Conservation (phyloP, 2,888 invertebrate genomes). For the Trachelus troglodyta region DNA sequence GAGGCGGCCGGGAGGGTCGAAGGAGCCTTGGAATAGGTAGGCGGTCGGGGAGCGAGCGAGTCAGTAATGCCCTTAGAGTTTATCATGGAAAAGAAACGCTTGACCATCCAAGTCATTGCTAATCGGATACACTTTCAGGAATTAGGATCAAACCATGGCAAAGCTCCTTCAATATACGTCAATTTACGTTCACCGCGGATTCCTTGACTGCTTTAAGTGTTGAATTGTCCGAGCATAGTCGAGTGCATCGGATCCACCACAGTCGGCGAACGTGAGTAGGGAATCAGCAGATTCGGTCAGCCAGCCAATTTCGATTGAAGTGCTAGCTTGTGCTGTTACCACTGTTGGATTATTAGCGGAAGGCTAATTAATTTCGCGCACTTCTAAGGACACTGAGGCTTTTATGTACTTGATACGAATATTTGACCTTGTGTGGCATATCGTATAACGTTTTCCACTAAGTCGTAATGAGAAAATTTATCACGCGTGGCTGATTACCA, state of each 20-base stretch:
- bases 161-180: constrained; percentile 37
- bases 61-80: constrained; percentile 26
- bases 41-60: not conserved
- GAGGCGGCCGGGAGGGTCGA: not conserved
- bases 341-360: not conserved
- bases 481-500: not conserved
- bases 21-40: not conserved
- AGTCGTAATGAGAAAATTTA: not conserved
- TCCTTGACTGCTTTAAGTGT: not conserved
- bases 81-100: constrained; percentile 25
- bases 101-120: constrained; percentile 40
- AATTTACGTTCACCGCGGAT: constrained; percentile 26
- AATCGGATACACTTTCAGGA: constrained; percentile 45
- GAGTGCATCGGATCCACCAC: not conserved
- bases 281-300: not conserved
- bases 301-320: not conserved
- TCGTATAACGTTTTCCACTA: not conserved
- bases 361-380: not conserved
- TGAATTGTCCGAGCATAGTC: not conserved
- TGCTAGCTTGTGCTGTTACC: not conserved
- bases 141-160: constrained; percentile 30
- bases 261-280: not conserved
- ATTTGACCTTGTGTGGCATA: not conserved
- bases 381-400: not conserved
- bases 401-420: not conserved